Base-by-base conservation (phyloP, 2,113 vertebrate species). In the Aspiorhynchus laticeps region DNA sequence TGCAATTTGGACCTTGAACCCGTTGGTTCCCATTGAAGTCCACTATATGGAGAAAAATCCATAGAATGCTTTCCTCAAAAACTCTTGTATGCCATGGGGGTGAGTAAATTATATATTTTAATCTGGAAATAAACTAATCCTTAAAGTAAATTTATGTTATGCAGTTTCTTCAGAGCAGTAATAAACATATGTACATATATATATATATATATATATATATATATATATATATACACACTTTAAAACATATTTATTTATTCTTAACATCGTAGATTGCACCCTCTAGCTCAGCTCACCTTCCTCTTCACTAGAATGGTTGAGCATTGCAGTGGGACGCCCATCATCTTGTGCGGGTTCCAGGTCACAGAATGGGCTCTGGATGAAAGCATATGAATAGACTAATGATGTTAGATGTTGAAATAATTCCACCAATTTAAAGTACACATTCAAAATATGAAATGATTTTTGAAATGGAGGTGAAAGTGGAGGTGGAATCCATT, bases 311-410 rank as follows among this genome's bases (percentile, higher is more conserved):
- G 90, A 46, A 96, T 85, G 61, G 89, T 93, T 5, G 95, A 96
- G 81, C 94, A 95, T 86, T 96, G 95, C 86, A 96, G 87, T 0
- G 91, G 94, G 59, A 92, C 89, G 0, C 91, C 90, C 94, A 95
- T 95, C 89, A 95, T 88, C 89, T 94, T 96, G 80, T 95, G 95
- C 33, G 95, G 95, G 90, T 96, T 95, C 95, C 94, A 96, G 19
- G 94, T 96, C 11, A 96, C 90, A 36, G 95, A 96, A 36, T 91
- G 88, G 5, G 94, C 93, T 84, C 93, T 95, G 83, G 24, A 36
- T 65, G 41, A 83, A 33, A 88, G 31, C 15, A 59, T 15, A 71
- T 36, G 8, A 2, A 59, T 15, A 76, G 46, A 12, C 75, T 51
- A 24, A 46, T 46, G 7, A 36, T 8, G 83, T 56, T 31, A 78